Evolutionary conservation across 53 echinoderm and acorn worm genomes (phyloP).

Genomic region (Echinarachnius parma): DNA sequence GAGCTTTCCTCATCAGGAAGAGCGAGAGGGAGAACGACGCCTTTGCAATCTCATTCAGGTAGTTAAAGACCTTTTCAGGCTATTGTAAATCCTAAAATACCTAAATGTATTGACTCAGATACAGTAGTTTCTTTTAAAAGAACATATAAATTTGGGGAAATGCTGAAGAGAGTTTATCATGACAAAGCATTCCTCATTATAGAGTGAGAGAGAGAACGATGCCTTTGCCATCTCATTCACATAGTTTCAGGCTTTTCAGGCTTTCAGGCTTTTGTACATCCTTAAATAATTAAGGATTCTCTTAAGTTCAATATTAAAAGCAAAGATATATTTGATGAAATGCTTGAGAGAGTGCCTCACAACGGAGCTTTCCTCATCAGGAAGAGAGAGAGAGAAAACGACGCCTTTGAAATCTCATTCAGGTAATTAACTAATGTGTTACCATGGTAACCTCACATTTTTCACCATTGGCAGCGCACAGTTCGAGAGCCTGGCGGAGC

Average conservation of each 20-base stretch:
- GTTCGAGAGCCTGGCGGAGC: constrained; percentile 94
- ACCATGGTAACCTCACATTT: too few relatives aligned
- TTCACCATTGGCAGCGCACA: constrained; percentile 93
- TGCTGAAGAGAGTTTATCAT: constrained; percentile 86
- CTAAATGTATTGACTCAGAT: too few relatives aligned
- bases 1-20: constrained; percentile 94
- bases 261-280: too few relatives aligned
- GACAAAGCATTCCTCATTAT: constrained; percentile 96
- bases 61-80: neutral
- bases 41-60: constrained; percentile 99
- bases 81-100: too few relatives aligned
- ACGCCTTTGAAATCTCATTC: constrained; percentile 96
- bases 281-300: too few relatives aligned
- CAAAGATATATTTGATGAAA: too few relatives aligned
- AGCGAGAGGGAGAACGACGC: constrained; percentile 80
- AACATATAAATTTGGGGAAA: too few relatives aligned
- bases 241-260: too few relatives aligned
- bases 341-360: constrained; percentile 86
- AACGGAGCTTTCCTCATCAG: constrained; percentile 96
- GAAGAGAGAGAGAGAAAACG: constrained; percentile 79
- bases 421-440: too few relatives aligned
- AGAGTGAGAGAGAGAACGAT: constrained; percentile 81
- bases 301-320: too few relatives aligned
- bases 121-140: too few relatives aligned
- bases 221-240: constrained; percentile 97